Base-by-base conservation (phyloP, 2,113 vertebrate species). In the Lepisosteus osseus region DNA sequence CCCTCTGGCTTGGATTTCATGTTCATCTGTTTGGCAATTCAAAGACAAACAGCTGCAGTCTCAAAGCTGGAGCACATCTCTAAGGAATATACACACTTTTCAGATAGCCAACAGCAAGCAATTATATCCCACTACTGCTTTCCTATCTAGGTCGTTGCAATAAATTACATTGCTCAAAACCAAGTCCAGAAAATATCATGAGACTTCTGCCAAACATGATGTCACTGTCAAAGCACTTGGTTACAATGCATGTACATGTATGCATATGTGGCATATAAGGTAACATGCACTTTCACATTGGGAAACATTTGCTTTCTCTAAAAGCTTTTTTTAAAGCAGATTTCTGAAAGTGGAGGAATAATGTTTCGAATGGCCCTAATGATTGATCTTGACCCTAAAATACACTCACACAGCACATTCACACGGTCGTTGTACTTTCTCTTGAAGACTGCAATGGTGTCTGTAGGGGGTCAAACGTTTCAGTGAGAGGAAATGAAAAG, bases 141-240 rank as follows among this genome's bases (percentile, higher is more conserved):
- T 67, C 73, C 69, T 78, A 63, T 87, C 82, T 82, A 76, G 29
- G 78, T 77, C 70, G 76, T 13, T 9, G 7, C 7, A 54, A 17
- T 70, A 77, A 12, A 45, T 78, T 77, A 72, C 78, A 56, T 78
- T 76, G 17, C 73, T 85, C 82, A 83, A 86, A 80, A 80, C 78
- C 80, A 81, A 82, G 77, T 74, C 77, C 84, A 80, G 85, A 82
- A 83, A 85, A 84, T 86, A 82, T 87, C 82, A 84, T 80, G 70
- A 78, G 68, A 70, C 51, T 68, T 6, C 59, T 81, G 87, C 89
- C 87, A 90, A 86, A 79, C 59, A 85, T 88, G 86, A 89, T 87
- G 84, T 88, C 89, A 89, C 83, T 59, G 13, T 59, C 7, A 59
- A n/a, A 73, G 56, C 70, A 74, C 67, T 29, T 29, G 29, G 29